Conservation (phyloP, 2,797 vertebrate species). For the Sebastes matsubarae region DNA sequence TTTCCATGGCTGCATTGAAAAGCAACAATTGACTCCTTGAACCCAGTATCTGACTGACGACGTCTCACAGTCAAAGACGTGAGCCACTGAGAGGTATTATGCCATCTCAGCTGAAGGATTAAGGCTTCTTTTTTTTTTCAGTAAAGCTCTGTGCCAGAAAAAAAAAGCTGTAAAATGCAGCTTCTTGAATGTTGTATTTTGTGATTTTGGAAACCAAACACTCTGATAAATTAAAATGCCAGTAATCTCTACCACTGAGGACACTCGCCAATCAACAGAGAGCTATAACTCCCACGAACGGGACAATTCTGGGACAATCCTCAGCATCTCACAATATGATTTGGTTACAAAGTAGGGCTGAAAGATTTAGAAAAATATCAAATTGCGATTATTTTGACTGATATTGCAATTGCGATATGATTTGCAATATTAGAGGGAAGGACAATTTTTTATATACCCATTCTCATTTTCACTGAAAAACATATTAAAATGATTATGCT, state of each 20-base stretch:
- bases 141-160: constrained; percentile 24
- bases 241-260: constrained; percentile 45
- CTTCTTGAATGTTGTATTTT: constrained; percentile 37
- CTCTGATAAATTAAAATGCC: constrained; percentile 56
- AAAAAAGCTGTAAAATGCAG: neutral
- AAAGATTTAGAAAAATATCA: neutral
- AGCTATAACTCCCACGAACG: constrained; percentile 12
- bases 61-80: constrained; percentile 29
- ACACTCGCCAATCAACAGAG: constrained; percentile 20
- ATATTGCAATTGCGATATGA: neutral
- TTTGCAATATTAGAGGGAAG: neutral
- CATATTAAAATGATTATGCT: neutral
- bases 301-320: constrained; percentile 24
- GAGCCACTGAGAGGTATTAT: constrained; percentile 40
- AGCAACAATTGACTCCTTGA: constrained; percentile 49
- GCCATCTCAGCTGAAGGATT: constrained; percentile 43
- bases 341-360: neutral
- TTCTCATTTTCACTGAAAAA: neutral
- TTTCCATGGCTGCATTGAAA: constrained; percentile 37
- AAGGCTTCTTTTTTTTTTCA: constrained; percentile 32
- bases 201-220: constrained; percentile 43
- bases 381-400: neutral
- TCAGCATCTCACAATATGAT: constrained; percentile 20
- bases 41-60: constrained; percentile 36
- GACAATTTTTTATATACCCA: neutral